Conservation (phyloP, 2,888 invertebrate species). For the Caenorhabditis sp. region DNA sequence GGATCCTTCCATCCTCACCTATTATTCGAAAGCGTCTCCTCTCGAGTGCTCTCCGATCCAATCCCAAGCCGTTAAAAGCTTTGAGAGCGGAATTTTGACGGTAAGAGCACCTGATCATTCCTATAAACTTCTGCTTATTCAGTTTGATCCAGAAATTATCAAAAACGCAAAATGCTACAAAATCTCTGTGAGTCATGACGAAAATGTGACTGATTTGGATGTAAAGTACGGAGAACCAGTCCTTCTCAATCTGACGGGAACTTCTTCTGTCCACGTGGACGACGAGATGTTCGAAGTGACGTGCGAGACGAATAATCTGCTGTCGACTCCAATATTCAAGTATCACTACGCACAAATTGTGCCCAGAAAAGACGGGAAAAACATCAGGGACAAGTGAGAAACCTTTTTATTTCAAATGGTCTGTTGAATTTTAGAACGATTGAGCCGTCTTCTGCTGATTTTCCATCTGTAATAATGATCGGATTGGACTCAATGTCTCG, state of each 20-base stretch:
- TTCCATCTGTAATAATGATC: conserved; percentile 78
- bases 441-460: conserved; percentile 38
- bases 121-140: conserved; percentile 26
- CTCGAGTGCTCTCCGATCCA: conserved; percentile 58
- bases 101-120: too few relatives aligned
- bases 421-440: conserved; percentile 13
- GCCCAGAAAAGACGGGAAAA: conserved; percentile 11
- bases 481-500: conserved; percentile 80
- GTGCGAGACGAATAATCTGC: conserved; percentile 38
- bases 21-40: conserved; percentile 59
- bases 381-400: conserved; percentile 39
- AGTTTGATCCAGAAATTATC: conserved; percentile 47
- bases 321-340: conserved; percentile 36
- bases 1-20: conserved; percentile 66
- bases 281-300: conserved; percentile 65
- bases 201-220: conserved; percentile 60
- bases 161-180: conserved; percentile 48
- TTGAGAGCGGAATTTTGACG: conserved; percentile 50
- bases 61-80: conserved; percentile 48
- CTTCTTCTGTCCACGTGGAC: not conserved
- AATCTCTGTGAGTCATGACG: conserved; percentile 55
- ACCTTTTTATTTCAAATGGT: not conserved
- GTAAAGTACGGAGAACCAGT: conserved; percentile 50
- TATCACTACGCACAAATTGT: conserved; percentile 52
- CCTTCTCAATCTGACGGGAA: conserved; percentile 31